These are phyloP conservation scores for Agelas oroides DNA, from an alignment of 37 sponge, comb jelly and placozoan genomes.

Conservation along the genomic window DNA sequence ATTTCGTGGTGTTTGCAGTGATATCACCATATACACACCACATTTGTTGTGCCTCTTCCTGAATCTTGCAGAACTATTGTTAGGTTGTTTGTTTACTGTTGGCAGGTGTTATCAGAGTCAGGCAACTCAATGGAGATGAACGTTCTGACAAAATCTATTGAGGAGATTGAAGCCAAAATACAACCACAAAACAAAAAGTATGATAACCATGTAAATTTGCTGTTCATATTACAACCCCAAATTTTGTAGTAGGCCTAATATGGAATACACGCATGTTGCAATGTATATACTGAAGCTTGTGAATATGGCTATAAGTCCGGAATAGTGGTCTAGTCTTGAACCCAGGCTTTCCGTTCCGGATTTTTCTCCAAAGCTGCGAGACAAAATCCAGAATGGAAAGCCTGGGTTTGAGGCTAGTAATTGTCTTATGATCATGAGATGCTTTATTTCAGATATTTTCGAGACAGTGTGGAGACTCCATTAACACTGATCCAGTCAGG, in stretches of 20 bases:
- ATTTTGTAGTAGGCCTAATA: not conserved
- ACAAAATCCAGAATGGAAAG: no score
- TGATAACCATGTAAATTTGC: not conserved
- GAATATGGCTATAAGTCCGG: no score
- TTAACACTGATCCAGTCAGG: conserved; percentile 83
- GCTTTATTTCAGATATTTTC: conserved; percentile 63
- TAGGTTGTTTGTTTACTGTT: not conserved
- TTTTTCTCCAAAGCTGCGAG: no score
- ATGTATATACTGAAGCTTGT: no score
- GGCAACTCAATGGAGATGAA: conserved; percentile 54
- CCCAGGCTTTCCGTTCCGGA: no score
- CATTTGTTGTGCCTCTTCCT: no score
- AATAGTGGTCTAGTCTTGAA: not conserved
- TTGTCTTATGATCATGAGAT: no score
- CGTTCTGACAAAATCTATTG: conserved; percentile 45
- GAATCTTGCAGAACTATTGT: not conserved
- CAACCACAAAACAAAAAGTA: conserved; percentile 67
- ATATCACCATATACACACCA: no score
- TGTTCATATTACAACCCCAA: not conserved
- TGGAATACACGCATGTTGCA: not conserved
- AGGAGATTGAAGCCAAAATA: conserved; percentile 32
- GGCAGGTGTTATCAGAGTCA: conserved; percentile 51
- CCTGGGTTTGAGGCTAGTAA: no score
- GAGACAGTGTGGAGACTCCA: conserved; percentile 76
- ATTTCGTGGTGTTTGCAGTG: no score